Base-by-base conservation (phyloP, 2,113 vertebrate genomes). In the Lophochroa leadbeateri region DNA sequence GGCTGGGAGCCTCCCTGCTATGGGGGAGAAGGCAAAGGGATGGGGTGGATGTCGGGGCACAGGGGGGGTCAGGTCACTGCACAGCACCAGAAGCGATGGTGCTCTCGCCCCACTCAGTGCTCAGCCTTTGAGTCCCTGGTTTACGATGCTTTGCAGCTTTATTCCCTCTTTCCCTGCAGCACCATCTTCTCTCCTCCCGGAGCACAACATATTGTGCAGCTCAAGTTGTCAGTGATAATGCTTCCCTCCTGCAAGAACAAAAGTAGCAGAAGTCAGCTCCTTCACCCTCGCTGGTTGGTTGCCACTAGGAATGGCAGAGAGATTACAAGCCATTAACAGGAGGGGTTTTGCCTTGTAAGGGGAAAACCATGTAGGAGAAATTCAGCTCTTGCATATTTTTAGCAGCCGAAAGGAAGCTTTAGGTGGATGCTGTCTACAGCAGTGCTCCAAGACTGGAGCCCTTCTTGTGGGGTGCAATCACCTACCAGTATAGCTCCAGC, bases 241-340 rank as follows among this genome's bases (percentile, higher is more conserved):
- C n/a, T 85, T 88, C 88, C 82, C 70, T 60, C 44, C 89, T 61
- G 76, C 33, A 57, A 47, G 75, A 72, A 28, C 41, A 67, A 43
- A 84, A 93, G 86, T 8, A 76, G 86, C 86, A 69, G 58, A 27
- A 95, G 67, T 81, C 75, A 20, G 76, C 89, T 83, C 58, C 91
- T 75, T 75, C 1, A 2, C 71, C 79, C 82, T 25, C 18, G 3
- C 87, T 18, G 4, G 53, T 13, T 60, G 16, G 57, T 86, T 84
- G 82, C 60, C 70, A 7, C 43, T 11, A 43, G 91, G 82, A 82
- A n/a, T 17, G 86, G 82, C 65, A 75, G 46, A 23, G 68, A 65
- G 24, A 39, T 82, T 10, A 31, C 23, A 39, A 72, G 31, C 39
- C 53, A 3, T 58, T 60, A 57, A 6, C 47, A 24, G 74, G 43